Conservation (phyloP, 2,113 vertebrate species). For the Apistogramma diplotaenia region DNA sequence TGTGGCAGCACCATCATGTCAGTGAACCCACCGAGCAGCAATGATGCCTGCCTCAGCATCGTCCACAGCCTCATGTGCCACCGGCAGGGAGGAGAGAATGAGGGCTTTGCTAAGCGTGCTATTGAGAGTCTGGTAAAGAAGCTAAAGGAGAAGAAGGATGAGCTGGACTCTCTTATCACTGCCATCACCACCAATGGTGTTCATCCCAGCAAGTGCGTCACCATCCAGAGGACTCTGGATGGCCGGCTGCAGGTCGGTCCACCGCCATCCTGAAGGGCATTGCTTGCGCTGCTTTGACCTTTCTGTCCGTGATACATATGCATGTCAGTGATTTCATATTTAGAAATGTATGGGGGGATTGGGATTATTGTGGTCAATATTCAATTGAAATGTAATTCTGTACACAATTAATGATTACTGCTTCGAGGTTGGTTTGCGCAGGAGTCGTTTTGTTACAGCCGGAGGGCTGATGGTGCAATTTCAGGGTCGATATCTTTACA, state of each 20-base stretch:
- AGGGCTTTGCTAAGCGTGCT: constrained; percentile 81
- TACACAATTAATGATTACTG: not conserved
- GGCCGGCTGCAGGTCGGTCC: constrained; percentile 79
- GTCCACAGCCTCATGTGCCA: constrained; percentile 88
- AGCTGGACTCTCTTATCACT: constrained; percentile 82
- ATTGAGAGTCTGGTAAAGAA: constrained; percentile 82
- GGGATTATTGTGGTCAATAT: not conserved
- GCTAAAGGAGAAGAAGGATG: constrained; percentile 76
- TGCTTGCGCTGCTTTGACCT: not conserved
- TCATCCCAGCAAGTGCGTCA: constrained; percentile 84
- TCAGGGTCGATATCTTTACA: not conserved
- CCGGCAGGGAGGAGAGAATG: constrained; percentile 83
- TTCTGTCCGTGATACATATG: rapidly evolving
- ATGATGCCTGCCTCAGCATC: constrained; percentile 82
- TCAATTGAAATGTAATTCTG: not conserved
- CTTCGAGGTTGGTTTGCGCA: not conserved
- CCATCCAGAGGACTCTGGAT: constrained; percentile 84
- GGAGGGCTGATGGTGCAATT: not conserved
- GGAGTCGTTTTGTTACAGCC: not conserved
- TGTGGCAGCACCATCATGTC: constrained; percentile 69
- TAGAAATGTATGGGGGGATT: not conserved
- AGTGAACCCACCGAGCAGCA: constrained; percentile 78
- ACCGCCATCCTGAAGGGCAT: not conserved
- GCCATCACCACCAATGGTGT: constrained; percentile 83
- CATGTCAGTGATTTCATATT: not conserved